A percentile compares a stretch with the other conserved stretches of the same genome.
These are phyloP conservation scores for Drosophila ficusphila DNA, from an alignment of 1,140 invertebrate species.

Conservation along the genomic window DNA sequence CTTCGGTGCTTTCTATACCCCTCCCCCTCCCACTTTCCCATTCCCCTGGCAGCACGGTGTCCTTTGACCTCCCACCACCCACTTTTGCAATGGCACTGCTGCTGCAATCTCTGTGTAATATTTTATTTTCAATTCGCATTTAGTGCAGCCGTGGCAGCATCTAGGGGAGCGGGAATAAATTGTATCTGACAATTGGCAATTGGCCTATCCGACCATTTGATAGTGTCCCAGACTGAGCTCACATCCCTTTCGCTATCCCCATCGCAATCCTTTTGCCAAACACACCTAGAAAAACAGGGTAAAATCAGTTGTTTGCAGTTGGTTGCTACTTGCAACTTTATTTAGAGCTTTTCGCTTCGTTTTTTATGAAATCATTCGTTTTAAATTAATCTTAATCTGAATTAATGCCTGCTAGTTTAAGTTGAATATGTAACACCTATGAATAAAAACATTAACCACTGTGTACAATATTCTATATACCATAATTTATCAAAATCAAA, in stretches of 20 bases:
- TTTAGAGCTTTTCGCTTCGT: neutral
- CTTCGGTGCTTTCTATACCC: slow-evolving; percentile 25
- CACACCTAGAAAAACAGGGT: neutral
- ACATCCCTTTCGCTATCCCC: neutral
- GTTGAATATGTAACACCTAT: too few relatives aligned
- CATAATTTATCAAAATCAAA: too few relatives aligned
- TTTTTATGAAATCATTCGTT: too few relatives aligned
- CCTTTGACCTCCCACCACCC: slow-evolving; percentile 25
- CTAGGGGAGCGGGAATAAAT: slow-evolving; percentile 78
- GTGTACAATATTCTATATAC: too few relatives aligned
- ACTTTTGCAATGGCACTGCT: slow-evolving; percentile 10
- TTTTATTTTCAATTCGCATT: slow-evolving; percentile 83
- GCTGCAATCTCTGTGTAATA: slow-evolving; percentile 79
- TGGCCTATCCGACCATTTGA: slow-evolving; percentile 80
- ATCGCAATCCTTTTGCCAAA: neutral
- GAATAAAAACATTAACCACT: too few relatives aligned
- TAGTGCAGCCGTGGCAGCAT: slow-evolving; percentile 76
- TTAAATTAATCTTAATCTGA: too few relatives aligned
- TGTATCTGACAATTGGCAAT: slow-evolving; percentile 83
- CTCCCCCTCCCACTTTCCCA: neutral
- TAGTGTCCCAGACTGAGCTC: slow-evolving; percentile 49
- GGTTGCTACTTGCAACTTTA: too few relatives aligned
- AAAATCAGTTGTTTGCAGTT: too few relatives aligned
- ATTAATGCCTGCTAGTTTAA: too few relatives aligned
- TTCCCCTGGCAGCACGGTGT: slow-evolving; percentile 11